phyloP scores from a whole-genome alignment of 2,797 vertebrate genomes.

The Coilia nasus region DNA sequence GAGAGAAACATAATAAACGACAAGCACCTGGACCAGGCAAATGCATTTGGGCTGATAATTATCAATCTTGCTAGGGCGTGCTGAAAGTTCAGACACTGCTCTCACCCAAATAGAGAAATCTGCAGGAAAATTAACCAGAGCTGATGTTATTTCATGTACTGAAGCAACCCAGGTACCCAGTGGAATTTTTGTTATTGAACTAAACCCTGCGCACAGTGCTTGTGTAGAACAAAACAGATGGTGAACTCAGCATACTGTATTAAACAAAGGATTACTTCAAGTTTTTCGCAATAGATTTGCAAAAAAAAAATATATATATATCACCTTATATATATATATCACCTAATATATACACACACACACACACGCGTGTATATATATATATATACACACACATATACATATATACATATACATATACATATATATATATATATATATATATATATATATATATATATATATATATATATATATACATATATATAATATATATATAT shows the following conservation, averaged over 20 bases:
- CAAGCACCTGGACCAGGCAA: constrained; percentile 76
- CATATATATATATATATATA: no score
- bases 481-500: no score
- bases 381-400: no score
- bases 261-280: background rate
- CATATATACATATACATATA: no score
- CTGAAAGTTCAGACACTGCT: constrained; percentile 1
- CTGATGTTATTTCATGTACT: background rate
- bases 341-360: no score
- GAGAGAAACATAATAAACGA: constrained; percentile 70
- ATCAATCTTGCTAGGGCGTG: constrained; percentile 73
- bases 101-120: constrained; percentile 10
- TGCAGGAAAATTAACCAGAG: background rate
- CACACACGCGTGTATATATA: no score
- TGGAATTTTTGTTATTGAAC: no score
- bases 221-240: background rate
- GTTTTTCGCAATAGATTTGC: background rate
- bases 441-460: no score
- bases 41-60: constrained; percentile 71
- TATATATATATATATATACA: no score
- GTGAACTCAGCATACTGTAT: background rate
- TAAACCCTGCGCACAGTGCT: background rate
- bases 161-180: background rate
- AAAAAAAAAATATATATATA: background rate
- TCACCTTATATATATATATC: no score